Evolutionary conservation across 2,888 invertebrate genomes (phyloP).

Genomic region (Tenodera sinensis): DNA sequence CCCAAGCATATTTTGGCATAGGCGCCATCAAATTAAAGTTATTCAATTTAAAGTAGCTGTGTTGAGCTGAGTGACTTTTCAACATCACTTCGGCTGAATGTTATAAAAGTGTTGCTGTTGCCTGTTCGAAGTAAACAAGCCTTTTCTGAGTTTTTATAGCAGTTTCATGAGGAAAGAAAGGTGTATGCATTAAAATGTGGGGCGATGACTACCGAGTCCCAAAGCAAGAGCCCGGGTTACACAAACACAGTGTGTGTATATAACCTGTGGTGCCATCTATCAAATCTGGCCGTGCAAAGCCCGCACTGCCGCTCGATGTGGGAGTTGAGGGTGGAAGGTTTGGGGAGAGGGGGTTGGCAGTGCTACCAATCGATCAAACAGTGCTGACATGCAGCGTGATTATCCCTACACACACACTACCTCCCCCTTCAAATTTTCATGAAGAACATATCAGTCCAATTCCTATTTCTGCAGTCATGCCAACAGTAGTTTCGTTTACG

Average conservation of each 20-base stretch:
- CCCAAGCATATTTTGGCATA: no score
- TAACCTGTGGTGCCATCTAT: not conserved
- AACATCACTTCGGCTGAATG: no score
- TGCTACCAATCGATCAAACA: conserved; percentile 4
- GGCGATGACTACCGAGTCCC: not conserved
- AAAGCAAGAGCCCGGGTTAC: not conserved
- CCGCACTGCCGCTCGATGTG: not conserved
- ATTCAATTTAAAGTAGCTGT: no score
- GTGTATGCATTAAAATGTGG: not conserved
- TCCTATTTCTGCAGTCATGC: not conserved
- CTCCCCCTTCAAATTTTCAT: conserved; percentile 8
- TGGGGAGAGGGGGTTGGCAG: not conserved
- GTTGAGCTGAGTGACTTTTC: no score
- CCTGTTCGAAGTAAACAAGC: no score
- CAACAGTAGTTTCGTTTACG: not conserved
- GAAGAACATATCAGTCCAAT: conserved; percentile 13
- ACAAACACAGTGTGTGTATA: not conserved
- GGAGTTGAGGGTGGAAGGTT: not conserved
- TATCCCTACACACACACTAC: conserved; percentile 12
- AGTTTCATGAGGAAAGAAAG: not conserved
- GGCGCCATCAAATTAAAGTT: no score
- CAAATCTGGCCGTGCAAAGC: conserved; percentile 5
- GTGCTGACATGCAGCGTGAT: conserved; percentile 18
- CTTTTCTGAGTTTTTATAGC: no score
- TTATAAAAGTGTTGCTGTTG: no score